A percentile compares a stretch with the other conserved stretches of the same genome.
phyloP scores from a whole-genome alignment of 2,113 vertebrate genomes.

The Aspidoscelis tigris region DNA sequence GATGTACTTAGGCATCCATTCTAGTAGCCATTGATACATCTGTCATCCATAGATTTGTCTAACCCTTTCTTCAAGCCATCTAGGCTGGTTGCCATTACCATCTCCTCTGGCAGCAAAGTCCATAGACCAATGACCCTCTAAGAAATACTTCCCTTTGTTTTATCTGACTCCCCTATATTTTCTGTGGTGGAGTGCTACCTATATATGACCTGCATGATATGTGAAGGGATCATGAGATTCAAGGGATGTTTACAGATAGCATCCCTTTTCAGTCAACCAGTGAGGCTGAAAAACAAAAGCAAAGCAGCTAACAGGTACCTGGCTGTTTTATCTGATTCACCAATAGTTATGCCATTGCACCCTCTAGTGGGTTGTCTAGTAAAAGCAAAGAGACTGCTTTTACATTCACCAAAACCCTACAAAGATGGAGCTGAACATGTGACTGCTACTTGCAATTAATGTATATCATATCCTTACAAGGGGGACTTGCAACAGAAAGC shows the following conservation, averaged over 20 bases:
- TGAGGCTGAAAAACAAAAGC: background rate
- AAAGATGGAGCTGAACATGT: background rate
- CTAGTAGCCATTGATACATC: no score
- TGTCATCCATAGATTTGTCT: no score
- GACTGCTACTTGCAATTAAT: background rate
- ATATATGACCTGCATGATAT: background rate
- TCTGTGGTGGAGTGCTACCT: background rate
- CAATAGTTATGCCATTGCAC: conserved; percentile 5
- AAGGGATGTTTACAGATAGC: background rate
- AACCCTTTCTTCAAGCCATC: no score
- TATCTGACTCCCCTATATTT: background rate
- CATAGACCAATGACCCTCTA: no score
- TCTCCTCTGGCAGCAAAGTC: no score
- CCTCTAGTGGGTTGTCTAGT: conserved; percentile 24
- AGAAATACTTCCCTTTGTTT: no score
- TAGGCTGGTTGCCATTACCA: no score
- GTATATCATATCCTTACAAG: background rate
- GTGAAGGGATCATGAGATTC: background rate
- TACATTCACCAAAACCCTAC: background rate
- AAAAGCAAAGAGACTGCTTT: background rate
- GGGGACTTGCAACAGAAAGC: background rate
- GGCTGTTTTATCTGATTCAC: background rate
- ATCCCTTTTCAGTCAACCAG: background rate
- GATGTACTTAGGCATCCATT: no score
- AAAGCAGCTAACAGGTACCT: background rate